Evolutionary conservation across 2,113 vertebrate species (phyloP), one percentile per base, ranked within the genome.

Genomic region (Rhombomys opimus): DNA sequence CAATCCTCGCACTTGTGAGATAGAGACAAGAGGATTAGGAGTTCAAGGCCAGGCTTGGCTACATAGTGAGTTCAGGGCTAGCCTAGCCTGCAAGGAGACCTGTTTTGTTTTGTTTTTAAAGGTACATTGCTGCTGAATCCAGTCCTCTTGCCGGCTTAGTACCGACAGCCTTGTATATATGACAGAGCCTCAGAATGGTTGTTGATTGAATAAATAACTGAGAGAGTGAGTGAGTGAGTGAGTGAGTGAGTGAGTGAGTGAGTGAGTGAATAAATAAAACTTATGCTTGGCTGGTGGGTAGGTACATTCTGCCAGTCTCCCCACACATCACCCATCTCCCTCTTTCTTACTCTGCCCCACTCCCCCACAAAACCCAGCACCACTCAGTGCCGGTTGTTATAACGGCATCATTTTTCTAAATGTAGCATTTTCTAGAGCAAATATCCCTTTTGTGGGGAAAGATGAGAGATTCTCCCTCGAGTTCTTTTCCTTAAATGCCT

Each of bases 401-500:
- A 89, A 90, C 46, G 46, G 87, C 88, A 93, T 73, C 27, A 20
- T 96, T 97, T 96, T 96, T 93, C 93, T 93, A 94, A 97, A 96
- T 92, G 91, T 30, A 95, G 89, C 81, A 93, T 96, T 96, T 96
- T 96, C 80, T 93, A 95, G 96, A 95, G 95, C 90, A 97, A 97
- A 96, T 95, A 96, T 92, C 68, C 73, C 89, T 72, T 46, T 85
- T 38, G 8, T 12, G 18, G 82, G 46, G 50, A 88, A 93, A 23
- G 84, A 77, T n/a, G 50, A 94, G 84, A 93, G 96, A 96, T 94
- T 96, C 76, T 97, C 46, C 10, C 92, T 97, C 63, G 89, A 97
- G 90, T 96, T 96, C 72, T 95, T 96, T 96, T 96, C 88, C 38
- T 59, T 38, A 65, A 97, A 90, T 93, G 92, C 96, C 96, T 96